Evolutionary conservation across 2,113 vertebrate species (phyloP).

Genomic region (Polypterus senegalus): DNA sequence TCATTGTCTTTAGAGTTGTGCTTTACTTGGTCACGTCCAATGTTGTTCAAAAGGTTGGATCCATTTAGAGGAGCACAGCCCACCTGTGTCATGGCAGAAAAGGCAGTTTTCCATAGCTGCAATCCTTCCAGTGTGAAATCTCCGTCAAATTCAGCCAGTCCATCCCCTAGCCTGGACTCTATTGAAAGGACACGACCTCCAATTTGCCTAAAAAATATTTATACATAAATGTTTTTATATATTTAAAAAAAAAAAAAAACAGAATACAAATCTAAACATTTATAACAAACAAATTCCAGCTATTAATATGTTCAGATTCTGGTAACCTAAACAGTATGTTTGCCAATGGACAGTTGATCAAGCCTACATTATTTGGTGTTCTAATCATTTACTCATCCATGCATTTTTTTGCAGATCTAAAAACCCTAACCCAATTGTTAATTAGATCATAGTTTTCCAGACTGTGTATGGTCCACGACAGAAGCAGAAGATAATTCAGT

Average conservation of each 20-base stretch:
- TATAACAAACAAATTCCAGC: too few species aligned
- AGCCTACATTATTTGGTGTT: too few species aligned
- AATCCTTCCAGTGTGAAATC: conserved; percentile 84
- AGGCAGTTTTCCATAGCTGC: conserved; percentile 88
- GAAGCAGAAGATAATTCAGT: neutral
- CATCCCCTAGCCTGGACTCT: conserved; percentile 70
- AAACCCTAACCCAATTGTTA: too few species aligned
- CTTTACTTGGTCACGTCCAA: conserved; percentile 34
- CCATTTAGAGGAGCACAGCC: conserved; percentile 44
- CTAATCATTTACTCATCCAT: too few species aligned
- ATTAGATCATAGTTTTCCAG: too few species aligned
- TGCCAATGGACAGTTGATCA: too few species aligned
- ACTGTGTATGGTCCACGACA: too few species aligned
- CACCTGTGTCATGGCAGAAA: conserved; percentile 80
- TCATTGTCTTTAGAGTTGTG: conserved; percentile 47
- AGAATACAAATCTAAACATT: too few species aligned
- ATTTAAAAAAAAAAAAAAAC: neutral
- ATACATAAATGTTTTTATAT: neutral
- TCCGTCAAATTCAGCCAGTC: conserved; percentile 79
- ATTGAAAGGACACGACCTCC: conserved; percentile 74
- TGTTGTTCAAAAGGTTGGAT: conserved; percentile 25
- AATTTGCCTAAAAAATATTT: conserved; percentile 61
- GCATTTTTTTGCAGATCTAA: too few species aligned
- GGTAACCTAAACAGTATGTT: too few species aligned
- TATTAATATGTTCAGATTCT: too few species aligned